Evolutionary conservation across 2,113 vertebrate genomes (phyloP).

Genomic region (Sinocyclocheilus anshuiensis): DNA sequence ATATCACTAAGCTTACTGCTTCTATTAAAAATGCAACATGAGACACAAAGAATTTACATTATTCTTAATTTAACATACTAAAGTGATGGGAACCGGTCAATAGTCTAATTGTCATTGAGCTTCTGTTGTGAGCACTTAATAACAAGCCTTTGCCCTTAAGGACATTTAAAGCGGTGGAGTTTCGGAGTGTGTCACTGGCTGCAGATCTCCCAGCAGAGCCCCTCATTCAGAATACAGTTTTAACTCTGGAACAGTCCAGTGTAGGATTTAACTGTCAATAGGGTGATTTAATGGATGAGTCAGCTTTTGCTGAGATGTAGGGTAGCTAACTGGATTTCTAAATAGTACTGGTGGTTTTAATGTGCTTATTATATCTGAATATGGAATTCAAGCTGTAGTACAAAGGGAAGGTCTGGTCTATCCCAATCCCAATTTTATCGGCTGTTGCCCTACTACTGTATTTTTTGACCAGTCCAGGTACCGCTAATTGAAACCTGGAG

Average conservation of each 20-base stretch:
- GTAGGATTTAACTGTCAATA: conserved; percentile 67
- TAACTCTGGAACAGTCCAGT: conserved; percentile 69
- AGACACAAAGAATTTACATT: not conserved
- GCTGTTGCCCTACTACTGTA: not conserved
- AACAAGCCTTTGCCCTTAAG: not conserved
- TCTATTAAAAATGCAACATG: not conserved
- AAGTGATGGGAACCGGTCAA: not conserved
- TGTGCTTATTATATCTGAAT: not conserved
- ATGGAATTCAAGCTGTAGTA: conserved; percentile 7
- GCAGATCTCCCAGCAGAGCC: conserved; percentile 51
- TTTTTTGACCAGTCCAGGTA: not conserved
- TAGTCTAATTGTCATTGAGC: not conserved
- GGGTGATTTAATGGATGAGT: conserved; percentile 61
- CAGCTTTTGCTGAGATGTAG: conserved; percentile 9
- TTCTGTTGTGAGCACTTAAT: not conserved
- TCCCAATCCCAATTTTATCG: not conserved
- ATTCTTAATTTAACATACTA: not conserved
- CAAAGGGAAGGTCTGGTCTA: not conserved
- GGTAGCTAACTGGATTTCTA: not conserved
- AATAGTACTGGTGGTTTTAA: not conserved
- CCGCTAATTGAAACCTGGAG: not conserved
- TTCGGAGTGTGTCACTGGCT: conserved; percentile 52
- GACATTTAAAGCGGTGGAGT: conserved; percentile 34
- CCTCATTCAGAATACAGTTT: conserved; percentile 50
- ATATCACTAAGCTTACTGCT: too few relatives aligned